Evolutionary conservation across 2,888 invertebrate species (phyloP).

Genomic region (Macrosiphum euphorbiae): DNA sequence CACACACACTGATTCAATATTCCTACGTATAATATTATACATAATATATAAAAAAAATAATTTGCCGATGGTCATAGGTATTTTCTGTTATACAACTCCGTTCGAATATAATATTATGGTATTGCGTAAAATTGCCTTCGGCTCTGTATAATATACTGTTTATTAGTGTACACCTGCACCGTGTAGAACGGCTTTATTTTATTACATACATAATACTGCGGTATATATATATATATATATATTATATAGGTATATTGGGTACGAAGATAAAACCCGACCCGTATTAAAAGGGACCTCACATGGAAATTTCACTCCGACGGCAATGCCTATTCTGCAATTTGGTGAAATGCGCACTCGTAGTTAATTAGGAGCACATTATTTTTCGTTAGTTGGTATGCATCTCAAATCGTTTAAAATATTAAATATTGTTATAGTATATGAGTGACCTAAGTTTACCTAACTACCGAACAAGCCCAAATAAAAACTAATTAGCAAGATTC

Average conservation of each 20-base stretch:
- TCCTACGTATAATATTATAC: neutral
- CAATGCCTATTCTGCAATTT: neutral
- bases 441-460: neutral
- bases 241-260: neutral
- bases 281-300: neutral
- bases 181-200: neutral
- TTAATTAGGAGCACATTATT: neutral
- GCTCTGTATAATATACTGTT: neutral
- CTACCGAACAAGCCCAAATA: neutral
- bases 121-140: neutral
- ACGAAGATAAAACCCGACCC: neutral
- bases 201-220: neutral
- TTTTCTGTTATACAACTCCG: neutral
- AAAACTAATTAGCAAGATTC: neutral
- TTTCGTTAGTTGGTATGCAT: neutral
- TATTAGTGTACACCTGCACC: neutral
- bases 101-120: neutral
- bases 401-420: neutral
- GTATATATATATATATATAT: neutral
- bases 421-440: neutral
- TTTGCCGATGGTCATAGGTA: neutral
- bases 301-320: neutral
- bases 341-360: neutral
- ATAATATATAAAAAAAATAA: neutral
- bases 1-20: neutral